Percentiles rank a stretch among this genome's conserved stretches.
Conservation (phyloP, 1,140 invertebrate species). For the Ladona fulva region DNA sequence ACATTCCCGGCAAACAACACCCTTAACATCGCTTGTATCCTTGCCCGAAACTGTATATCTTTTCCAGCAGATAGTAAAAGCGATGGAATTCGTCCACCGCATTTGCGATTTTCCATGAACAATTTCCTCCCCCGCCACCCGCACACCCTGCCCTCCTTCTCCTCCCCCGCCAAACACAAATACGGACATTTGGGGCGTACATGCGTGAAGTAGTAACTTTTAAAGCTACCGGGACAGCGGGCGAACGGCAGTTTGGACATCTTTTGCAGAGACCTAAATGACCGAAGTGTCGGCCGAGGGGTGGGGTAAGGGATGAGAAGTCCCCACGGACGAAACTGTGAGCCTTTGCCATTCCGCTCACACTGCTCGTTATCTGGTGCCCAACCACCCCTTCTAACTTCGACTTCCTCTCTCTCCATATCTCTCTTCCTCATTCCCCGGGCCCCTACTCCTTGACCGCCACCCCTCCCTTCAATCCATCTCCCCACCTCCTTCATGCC, state of each 20-base stretch:
- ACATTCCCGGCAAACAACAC: too few species aligned
- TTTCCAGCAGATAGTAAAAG: background rate
- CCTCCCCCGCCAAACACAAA: background rate
- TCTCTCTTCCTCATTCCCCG: background rate
- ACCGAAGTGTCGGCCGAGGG: background rate
- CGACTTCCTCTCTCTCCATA: background rate
- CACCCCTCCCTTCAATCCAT: background rate
- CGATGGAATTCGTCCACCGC: background rate
- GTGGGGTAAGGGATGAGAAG: background rate
- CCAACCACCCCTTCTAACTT: background rate
- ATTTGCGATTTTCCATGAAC: background rate
- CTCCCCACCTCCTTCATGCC: background rate
- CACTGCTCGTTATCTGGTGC: background rate
- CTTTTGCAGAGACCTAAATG: background rate
- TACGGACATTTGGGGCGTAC: background rate
- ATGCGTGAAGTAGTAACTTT: conserved; percentile 9
- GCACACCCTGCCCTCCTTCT: background rate
- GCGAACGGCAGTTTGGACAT: conserved; percentile 2
- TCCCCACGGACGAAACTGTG: background rate
- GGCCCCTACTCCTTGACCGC: background rate
- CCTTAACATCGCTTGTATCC: too few species aligned
- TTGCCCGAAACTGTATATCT: too few species aligned
- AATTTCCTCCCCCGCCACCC: background rate
- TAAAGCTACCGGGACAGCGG: conserved; percentile 6
- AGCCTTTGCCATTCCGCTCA: background rate